Evolutionary conservation across 2,888 invertebrate species (phyloP), one percentile per base, ranked within the genome.

Genomic region (Eristalis intricaria): DNA sequence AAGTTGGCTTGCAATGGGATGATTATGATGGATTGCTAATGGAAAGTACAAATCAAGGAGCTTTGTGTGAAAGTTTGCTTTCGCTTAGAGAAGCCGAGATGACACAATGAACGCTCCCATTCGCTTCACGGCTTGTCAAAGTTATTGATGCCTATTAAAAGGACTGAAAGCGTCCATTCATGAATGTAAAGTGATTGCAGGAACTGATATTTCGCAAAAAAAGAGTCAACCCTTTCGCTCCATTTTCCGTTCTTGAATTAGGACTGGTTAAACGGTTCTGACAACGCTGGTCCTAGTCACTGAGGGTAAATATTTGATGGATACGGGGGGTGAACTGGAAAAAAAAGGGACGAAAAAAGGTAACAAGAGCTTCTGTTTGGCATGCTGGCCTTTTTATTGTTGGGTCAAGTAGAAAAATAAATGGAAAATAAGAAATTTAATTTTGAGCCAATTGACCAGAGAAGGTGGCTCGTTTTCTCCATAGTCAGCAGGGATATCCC

Each of bases 351-450:
- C 60, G 7, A 2, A 65, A 63, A 78, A 71, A 70, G 64, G 71
- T 78, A 78, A 78, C 58, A 58, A 32, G 32, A 32, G 58, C 58
- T 40, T 65, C 58, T 38, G n/a, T 78, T 70, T 13, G 66, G 58
- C 10, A 29, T 60, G 60, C 29, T 43, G 61, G 50, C 60, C 71
- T 63, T 80, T 68, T 68, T 66, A 74, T 69, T 80, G 74, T 80
- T 69, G 74, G 69, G 69, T 81, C 74, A 75, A 81, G 81, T 69
- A 69, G 81, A 74, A 75, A 68, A 74, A 80, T 74, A 74, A 74
- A 68, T 61, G 80, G 74, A 75, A 81, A 81, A 75, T 74, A 81
- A 75, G 68, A 80, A 80, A 80, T 74, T 80, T 81, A 69, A 81
- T 74, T 80, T 81, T 74, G 74, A 75, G 63, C 60, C 81, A 81